phyloP scores from a whole-genome alignment of 2,113 vertebrate genomes.

The Psammodynastes pulverulentus region DNA sequence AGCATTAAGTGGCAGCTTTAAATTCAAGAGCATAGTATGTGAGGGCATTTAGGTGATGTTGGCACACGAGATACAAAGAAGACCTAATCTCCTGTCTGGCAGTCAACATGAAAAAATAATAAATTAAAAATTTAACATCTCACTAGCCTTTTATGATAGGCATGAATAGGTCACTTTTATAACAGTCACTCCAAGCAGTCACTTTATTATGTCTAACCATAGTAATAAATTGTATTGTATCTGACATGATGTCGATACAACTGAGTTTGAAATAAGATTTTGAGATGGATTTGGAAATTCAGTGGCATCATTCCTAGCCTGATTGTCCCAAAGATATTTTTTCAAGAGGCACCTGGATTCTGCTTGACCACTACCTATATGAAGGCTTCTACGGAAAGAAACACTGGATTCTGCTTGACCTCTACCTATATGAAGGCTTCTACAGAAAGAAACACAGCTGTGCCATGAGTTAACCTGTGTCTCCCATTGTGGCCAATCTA shows the following conservation, averaged over 20 bases:
- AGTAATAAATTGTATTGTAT: background rate
- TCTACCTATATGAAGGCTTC: no score
- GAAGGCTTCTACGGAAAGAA: no score
- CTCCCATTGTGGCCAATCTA: no score
- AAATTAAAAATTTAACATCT: background rate
- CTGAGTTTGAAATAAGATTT: background rate
- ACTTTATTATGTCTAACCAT: background rate
- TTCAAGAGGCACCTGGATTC: no score
- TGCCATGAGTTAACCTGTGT: no score
- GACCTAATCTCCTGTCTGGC: background rate
- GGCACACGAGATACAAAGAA: background rate
- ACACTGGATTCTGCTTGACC: no score
- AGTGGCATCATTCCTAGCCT: background rate
- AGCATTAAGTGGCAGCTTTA: background rate
- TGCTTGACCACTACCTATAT: no score
- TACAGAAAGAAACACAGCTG: no score
- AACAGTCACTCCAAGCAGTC: background rate
- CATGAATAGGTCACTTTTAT: background rate
- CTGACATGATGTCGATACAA: background rate
- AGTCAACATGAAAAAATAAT: background rate
- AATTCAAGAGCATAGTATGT: background rate
- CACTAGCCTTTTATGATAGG: background rate
- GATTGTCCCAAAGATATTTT: no score
- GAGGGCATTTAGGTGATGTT: background rate
- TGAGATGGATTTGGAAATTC: background rate